Conservation (phyloP, 1,140 invertebrate genomes). For the Anastrepha ludens region DNA sequence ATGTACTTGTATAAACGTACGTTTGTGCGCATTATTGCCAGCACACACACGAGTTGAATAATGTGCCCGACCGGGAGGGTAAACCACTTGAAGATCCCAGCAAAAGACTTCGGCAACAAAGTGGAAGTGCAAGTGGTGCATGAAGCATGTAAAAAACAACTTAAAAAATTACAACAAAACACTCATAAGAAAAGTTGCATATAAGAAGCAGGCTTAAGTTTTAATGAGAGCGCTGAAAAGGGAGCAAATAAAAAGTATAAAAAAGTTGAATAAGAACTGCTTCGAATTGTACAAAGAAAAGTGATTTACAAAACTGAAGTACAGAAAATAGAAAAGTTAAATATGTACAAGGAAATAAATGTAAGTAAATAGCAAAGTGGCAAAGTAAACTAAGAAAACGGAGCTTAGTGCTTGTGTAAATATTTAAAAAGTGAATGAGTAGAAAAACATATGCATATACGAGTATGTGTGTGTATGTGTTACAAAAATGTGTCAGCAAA, state of each 20-base stretch:
- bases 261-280: background rate
- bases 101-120: background rate
- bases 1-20: background rate
- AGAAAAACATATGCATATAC: too few relatives aligned
- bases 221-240: slow-evolving; percentile 28
- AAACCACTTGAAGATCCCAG: slow-evolving; percentile 8
- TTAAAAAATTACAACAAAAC: background rate
- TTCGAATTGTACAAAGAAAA: background rate
- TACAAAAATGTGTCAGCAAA: background rate
- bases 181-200: background rate
- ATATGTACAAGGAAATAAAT: background rate
- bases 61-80: background rate
- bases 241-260: background rate
- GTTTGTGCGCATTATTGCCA: background rate
- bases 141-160: background rate
- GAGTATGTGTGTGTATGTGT: background rate
- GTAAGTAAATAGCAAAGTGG: background rate
- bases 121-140: background rate
- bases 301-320: background rate
- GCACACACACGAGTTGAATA: background rate
- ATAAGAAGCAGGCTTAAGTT: background rate
- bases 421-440: background rate
- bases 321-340: background rate
- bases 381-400: too few relatives aligned
- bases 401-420: too few relatives aligned